Percentiles rank a stretch among this genome's conserved stretches.
Conservation (phyloP, 2,888 invertebrate genomes). For the Lymantria dispar region DNA sequence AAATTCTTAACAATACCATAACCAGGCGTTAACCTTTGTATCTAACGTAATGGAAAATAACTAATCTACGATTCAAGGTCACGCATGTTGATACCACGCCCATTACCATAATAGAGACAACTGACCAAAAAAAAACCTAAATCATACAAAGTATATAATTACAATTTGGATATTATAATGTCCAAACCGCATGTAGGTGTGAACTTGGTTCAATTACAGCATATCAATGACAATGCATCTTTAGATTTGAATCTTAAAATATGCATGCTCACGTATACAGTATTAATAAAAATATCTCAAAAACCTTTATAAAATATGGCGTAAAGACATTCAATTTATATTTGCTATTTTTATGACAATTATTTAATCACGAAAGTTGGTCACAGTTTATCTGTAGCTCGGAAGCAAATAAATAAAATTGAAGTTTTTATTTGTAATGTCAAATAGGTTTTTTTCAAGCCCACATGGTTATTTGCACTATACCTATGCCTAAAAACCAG, state of each 20-base stretch:
- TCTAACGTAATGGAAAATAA: constrained; percentile 24
- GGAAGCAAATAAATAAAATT: no score
- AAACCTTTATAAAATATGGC: neutral
- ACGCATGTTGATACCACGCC: constrained; percentile 36
- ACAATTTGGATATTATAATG: constrained; percentile 38
- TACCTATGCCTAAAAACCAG: no score
- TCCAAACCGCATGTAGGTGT: constrained; percentile 44
- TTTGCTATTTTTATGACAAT: no score
- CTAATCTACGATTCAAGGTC: constrained; percentile 44
- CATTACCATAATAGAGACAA: constrained; percentile 38
- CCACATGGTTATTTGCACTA: no score
- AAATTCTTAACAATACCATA: no score
- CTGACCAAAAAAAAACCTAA: constrained; percentile 46
- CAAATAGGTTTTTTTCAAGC: no score
- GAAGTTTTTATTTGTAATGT: no score
- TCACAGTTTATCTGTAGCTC: no score
- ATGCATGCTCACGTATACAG: neutral
- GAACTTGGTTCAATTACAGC: constrained; percentile 17
- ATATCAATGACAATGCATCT: constrained; percentile 11
- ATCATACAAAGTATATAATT: constrained; percentile 33
- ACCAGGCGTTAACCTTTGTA: neutral
- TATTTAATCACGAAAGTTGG: no score
- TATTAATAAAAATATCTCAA: neutral
- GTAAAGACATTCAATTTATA: neutral
- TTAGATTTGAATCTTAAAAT: neutral